Evolutionary conservation across 1,140 invertebrate genomes (phyloP).

Genomic region (Drosophila rufa): DNA sequence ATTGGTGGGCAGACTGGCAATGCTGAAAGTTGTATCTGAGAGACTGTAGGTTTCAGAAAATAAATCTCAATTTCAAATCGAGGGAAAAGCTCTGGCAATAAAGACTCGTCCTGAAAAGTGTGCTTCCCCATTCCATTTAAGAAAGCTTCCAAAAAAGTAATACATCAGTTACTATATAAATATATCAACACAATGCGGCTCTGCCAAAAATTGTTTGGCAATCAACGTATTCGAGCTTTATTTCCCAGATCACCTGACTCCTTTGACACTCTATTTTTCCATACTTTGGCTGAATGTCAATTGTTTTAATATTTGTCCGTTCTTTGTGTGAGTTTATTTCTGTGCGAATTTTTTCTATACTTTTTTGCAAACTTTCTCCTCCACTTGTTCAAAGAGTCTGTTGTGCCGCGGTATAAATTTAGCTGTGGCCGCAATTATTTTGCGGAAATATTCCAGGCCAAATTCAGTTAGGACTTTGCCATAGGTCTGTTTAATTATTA

Average conservation of each 20-base stretch:
- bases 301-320: slow-evolving; percentile 38
- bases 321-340: not conserved
- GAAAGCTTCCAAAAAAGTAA: no score
- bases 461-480: not conserved
- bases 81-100: no score
- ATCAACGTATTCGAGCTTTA: not conserved
- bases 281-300: slow-evolving; percentile 4
- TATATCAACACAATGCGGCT: no score
- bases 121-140: no score
- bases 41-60: no score
- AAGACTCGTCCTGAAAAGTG: no score
- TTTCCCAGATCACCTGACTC: slow-evolving; percentile 6
- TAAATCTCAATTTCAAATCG: no score
- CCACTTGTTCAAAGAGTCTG: slow-evolving; percentile 30
- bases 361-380: not conserved
- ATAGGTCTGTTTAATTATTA: slow-evolving; percentile 8
- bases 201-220: not conserved
- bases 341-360: slow-evolving; percentile 3
- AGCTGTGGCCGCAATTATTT: not conserved
- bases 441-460: slow-evolving; percentile 6
- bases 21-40: no score
- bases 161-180: no score
- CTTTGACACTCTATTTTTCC: not conserved
- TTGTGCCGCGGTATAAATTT: slow-evolving; percentile 8
- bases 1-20: no score